Base-by-base conservation (phyloP, 2,888 invertebrate genomes). In the Luperina testacea region DNA sequence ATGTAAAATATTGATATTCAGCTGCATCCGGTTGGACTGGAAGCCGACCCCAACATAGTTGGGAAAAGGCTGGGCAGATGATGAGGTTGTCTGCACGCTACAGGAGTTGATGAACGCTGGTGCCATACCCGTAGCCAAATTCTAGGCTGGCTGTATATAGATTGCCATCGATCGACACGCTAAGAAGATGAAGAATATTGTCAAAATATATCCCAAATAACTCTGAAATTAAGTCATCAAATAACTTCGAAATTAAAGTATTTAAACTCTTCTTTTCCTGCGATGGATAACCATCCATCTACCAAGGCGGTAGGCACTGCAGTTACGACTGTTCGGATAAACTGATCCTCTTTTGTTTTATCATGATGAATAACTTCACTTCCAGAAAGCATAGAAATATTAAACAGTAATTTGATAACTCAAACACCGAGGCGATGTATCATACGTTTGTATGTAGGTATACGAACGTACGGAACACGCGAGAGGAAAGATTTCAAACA, bases 401-500 rank as follows among this genome's bases (percentile, higher is more conserved):
- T 42, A 72, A 81, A 74, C 70, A 81, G 75, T 69, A 68, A 80
- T 75, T 75, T 72, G 32, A 48, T 67, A 63, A 85, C 67, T 71
- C 59, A 48, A 71, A 80, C 73, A 72, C 57, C 20, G 73, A 65
- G 64, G 17, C 59, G 24, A 20, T 32, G 20, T 82, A 24, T 45
- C 24, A 75, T 32, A 57, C 42, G 27, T 57, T 32, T n/a, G 8
- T n/a, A 1, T n/a, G 8, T n/a, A n/a, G n/a, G n/a, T 17, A 1
- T n/a, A n/a, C 7, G 42, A 59, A 68, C 48, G 51, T 63, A n/a
- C n/a, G 13, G 32, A 74, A 83, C 57, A n/a, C 45, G 80, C 64
- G 67, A 63, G 75, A 32, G 77, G 82, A 77, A 83, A 83, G 85
- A 81, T 87, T 83, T 81, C 80, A 77, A 83, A 89, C 88, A 87